Evolutionary conservation across 2,888 invertebrate species (phyloP), one percentile per base, ranked within the genome.

Genomic region (Drosophila trichaetosa): DNA sequence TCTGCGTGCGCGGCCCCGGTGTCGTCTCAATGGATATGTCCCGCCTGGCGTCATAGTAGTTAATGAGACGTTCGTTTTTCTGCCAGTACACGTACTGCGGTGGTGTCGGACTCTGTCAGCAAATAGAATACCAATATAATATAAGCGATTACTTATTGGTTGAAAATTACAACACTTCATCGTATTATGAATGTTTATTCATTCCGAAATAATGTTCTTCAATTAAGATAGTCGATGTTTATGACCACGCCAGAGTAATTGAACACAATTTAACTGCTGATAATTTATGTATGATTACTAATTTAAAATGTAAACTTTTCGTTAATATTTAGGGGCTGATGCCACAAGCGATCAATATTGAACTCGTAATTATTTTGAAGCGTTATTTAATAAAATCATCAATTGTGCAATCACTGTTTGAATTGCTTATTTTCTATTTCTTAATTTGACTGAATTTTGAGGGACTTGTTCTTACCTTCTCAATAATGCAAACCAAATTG

Each of bases 41-140:
- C 83, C 97, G 96, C 91, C 97, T 95, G 87, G 96, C 94, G 89
- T 95, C 96, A 94, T 98, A 97, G 94, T 97, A 98, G 95, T 98
- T 98, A 94, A 98, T 97, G 96, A 98, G 97, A 92, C 97, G 96
- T 93, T 96, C 96, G 94, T 98, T 97, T 94, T 98, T 98, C 94
- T 97, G 98, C 98, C 98, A 98, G 94, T 98, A 98, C 92, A 98
- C 97, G 94, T 97, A 98, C 94, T 97, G 97, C 81, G 98, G 98
- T 83, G 97, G 98, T 91, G 96, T 97, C 64, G 98, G 98, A 93
- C 97, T 97, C 97, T 97, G 95, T 5, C 48, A 57, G 4, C 11
- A 29, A 11, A 10, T 13, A 33, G n/a, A 16, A 31, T 11, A 7
- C 2, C n/a, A 36, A 13, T 6, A 31, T 29, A n/a, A 54, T 54